These are phyloP conservation scores for Sturnus vulgaris DNA, from an alignment of 2,113 vertebrate genomes.

Conservation along the genomic window DNA sequence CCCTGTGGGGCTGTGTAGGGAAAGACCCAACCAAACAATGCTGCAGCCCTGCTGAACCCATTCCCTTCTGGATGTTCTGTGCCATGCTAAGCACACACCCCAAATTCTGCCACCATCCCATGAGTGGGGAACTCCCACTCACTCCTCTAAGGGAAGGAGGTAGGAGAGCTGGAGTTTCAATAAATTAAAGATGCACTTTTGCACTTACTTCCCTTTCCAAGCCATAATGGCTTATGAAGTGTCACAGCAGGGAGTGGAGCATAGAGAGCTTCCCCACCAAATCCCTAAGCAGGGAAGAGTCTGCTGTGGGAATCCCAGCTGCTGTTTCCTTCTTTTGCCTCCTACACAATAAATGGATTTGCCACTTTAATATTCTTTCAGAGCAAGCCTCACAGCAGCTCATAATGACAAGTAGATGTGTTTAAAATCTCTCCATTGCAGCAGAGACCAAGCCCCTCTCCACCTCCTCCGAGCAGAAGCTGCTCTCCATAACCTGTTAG, in stretches of 20 bases:
- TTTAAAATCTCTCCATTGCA: not conserved
- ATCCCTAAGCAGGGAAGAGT: not conserved
- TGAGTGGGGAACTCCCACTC: not conserved
- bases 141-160: not conserved
- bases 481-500: not conserved
- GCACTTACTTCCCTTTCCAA: not conserved
- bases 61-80: not conserved
- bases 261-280: not conserved
- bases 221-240: not conserved
- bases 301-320: not conserved
- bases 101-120: not conserved
- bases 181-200: not conserved
- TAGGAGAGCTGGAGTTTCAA: not conserved
- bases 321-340: not conserved
- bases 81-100: rapidly evolving
- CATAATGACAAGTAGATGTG: not conserved
- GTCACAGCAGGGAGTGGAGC: not conserved
- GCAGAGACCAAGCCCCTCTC: not conserved
- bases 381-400: not conserved
- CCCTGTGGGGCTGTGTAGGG: not conserved
- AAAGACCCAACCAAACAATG: rapidly evolving
- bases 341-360: not conserved
- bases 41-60: not conserved
- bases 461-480: not conserved
- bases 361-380: not conserved